Percentiles rank a stretch among this genome's conserved stretches.
Conservation (phyloP, 2,888 invertebrate genomes). For the Heliconius ethilla region DNA sequence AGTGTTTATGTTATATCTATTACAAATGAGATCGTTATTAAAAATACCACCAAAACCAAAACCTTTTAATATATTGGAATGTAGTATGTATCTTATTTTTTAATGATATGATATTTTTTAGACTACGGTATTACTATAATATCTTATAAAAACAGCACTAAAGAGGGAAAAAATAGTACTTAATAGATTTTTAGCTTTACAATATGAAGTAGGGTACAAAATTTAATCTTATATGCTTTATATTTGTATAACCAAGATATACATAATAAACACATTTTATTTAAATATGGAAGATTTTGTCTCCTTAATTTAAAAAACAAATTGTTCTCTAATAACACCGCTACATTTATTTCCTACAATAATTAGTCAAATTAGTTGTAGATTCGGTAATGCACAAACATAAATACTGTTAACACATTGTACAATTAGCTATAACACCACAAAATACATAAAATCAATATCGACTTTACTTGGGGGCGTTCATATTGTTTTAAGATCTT, state of each 20-base stretch:
- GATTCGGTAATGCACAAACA: not conserved
- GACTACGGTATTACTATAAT: no score
- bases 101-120: no score
- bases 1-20: not conserved
- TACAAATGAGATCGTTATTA: not conserved
- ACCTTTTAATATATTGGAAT: not conserved
- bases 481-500: no score
- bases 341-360: not conserved
- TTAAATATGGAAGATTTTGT: no score
- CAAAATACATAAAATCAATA: not conserved
- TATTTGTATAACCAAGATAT: no score
- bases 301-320: not conserved
- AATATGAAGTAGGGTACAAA: not conserved
- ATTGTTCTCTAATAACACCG: not conserved
- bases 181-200: not conserved
- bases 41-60: not conserved
- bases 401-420: not conserved
- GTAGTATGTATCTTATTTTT: no score
- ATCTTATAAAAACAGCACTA: not conserved
- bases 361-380: no score
- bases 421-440: not conserved
- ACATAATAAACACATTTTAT: no score
- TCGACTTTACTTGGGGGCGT: not conserved
- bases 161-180: not conserved
- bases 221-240: no score